These are phyloP conservation scores for Andrena chrysosceles DNA, from an alignment of 2,888 invertebrate genomes.

Conservation along the genomic window DNA sequence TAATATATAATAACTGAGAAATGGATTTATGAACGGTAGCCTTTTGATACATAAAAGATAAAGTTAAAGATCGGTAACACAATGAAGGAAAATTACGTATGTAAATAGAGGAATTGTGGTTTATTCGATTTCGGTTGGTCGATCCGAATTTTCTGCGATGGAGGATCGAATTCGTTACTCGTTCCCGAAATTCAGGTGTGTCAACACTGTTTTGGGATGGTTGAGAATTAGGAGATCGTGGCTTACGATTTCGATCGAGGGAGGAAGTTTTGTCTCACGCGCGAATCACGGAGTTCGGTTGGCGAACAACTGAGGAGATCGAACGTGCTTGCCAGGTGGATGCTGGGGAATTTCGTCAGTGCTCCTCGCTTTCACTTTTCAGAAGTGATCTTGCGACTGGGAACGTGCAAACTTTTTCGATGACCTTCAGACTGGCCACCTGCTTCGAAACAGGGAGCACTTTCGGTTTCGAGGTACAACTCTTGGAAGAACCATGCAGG, in stretches of 20 bases:
- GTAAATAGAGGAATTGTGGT: no score
- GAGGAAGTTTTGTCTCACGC: not conserved
- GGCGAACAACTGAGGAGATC: slow-evolving; percentile 22
- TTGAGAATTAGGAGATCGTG: not conserved
- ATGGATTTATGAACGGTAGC: no score
- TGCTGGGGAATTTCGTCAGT: slow-evolving; percentile 49
- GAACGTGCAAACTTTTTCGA: not conserved
- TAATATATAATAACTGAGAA: no score
- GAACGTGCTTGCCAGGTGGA: slow-evolving; percentile 16
- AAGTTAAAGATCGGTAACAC: no score
- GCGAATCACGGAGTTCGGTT: slow-evolving; percentile 4
- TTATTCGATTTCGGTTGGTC: no score
- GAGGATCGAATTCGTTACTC: no score
- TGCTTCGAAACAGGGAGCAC: not conserved
- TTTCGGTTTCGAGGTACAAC: no score
- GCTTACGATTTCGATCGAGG: not conserved
- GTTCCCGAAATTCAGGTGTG: no score
- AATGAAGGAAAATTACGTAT: no score
- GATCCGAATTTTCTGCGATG: no score
- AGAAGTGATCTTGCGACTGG: not conserved
- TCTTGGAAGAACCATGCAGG: not conserved
- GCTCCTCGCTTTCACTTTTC: slow-evolving; percentile 59
- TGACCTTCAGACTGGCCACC: not conserved
- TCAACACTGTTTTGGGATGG: not conserved
- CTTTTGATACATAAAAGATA: no score